Percentiles rank a stretch among this genome's conserved stretches.
Conservation (phyloP, 2,888 invertebrate genomes). For the Galerucella calmariensis region DNA sequence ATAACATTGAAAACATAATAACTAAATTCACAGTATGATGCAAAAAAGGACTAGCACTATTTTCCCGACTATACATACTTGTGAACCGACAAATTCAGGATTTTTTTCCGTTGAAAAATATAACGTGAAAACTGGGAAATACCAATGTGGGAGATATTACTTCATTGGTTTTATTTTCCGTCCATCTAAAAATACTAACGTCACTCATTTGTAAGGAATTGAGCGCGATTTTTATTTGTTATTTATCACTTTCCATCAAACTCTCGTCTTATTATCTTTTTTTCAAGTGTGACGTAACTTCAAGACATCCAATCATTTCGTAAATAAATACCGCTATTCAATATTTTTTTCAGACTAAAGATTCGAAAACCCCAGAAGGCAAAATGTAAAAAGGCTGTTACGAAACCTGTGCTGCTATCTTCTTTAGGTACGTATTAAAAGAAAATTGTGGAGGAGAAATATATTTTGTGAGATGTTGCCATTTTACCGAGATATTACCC, state of each 20-base stretch:
- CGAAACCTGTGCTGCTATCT: constrained; percentile 13
- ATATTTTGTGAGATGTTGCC: constrained; percentile 37
- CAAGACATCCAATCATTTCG: background rate
- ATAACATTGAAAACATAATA: too few relatives aligned
- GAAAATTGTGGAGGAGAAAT: constrained; percentile 27
- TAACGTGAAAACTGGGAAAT: too few relatives aligned
- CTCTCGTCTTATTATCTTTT: background rate
- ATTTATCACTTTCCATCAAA: background rate
- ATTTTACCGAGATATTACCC: constrained; percentile 34
- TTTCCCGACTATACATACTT: too few relatives aligned
- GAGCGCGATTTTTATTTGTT: too few relatives aligned
- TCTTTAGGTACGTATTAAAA: constrained; percentile 31
- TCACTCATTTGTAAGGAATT: too few relatives aligned
- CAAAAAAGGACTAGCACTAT: too few relatives aligned
- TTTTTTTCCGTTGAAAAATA: too few relatives aligned
- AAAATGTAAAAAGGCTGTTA: constrained; percentile 16
- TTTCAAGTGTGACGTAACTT: background rate
- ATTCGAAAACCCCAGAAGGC: constrained; percentile 14
- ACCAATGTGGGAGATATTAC: too few relatives aligned
- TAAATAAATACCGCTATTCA: background rate
- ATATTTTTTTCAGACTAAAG: constrained; percentile 4
- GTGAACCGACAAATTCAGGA: too few relatives aligned
- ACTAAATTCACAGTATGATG: too few relatives aligned
- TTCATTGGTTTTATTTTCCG: too few relatives aligned
- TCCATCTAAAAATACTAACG: too few relatives aligned